A percentile compares a stretch with the other conserved stretches of the same genome.
These are phyloP conservation scores for Gasterosteus nipponicus DNA, from an alignment of 2,113 vertebrate genomes.

Conservation along the genomic window DNA sequence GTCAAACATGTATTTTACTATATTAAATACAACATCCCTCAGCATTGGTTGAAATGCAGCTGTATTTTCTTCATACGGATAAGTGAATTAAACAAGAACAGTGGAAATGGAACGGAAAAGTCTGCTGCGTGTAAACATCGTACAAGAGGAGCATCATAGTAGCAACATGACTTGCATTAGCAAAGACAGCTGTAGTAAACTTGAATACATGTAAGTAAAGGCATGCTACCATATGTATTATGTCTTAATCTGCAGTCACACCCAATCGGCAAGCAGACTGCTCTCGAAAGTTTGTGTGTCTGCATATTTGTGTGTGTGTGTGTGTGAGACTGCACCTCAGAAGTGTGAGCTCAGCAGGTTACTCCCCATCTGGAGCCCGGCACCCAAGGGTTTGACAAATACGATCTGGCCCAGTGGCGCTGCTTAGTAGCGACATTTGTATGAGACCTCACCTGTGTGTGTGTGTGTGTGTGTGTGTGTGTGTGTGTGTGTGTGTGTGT, in stretches of 20 bases:
- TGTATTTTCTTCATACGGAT: neutral
- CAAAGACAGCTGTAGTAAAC: conserved; percentile 10
- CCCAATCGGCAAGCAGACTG: conserved; percentile 44
- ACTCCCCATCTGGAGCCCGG: conserved; percentile 38
- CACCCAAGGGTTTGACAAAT: conserved; percentile 71
- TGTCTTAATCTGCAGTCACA: conserved; percentile 40
- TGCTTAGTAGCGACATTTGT: conserved; percentile 74
- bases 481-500: too few relatives aligned
- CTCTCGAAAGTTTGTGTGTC: neutral
- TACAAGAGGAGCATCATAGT: neutral
- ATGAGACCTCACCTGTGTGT: conserved; percentile 47
- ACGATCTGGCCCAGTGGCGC: conserved; percentile 63
- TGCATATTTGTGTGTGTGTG: conserved; percentile 28
- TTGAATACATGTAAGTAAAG: conserved; percentile 37
- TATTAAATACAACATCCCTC: too few relatives aligned
- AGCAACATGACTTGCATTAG: conserved; percentile 8
- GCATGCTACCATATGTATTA: neutral
- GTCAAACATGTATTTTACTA: neutral
- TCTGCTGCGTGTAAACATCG: conserved; percentile 10
- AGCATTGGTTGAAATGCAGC: neutral
- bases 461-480: conserved; percentile 14
- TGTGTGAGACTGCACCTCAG: conserved; percentile 32
- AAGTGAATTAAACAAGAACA: neutral
- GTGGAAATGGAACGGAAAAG: neutral
- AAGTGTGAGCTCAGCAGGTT: conserved; percentile 73